phyloP scores from a whole-genome alignment of 2,113 vertebrate species.

The Phalacrocorax pelagicus region DNA sequence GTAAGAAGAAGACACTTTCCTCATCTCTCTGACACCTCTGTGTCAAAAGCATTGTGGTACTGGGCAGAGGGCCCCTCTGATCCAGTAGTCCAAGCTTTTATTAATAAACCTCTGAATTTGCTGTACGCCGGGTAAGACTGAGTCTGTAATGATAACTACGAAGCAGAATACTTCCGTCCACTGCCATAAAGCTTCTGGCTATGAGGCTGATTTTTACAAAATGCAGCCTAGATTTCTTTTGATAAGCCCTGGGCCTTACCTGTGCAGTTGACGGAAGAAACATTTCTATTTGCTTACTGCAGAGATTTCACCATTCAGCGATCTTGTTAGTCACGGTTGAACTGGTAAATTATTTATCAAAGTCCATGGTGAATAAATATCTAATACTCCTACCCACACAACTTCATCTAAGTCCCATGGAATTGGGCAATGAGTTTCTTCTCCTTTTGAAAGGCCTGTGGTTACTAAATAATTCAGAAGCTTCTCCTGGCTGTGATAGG shows the following conservation, averaged over 20 bases:
- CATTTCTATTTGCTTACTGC: constrained; percentile 71
- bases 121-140: neutral
- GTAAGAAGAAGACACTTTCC: neutral
- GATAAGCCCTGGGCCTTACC: constrained; percentile 57
- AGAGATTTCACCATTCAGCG: constrained; percentile 60
- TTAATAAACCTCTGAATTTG: neutral
- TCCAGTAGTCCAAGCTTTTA: neutral
- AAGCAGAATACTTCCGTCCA: neutral
- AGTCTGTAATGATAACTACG: neutral
- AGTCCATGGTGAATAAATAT: constrained; percentile 74
- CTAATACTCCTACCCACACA: constrained; percentile 58
- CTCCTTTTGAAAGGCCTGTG: constrained; percentile 71
- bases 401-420: constrained; percentile 69
- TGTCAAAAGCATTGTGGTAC: neutral
- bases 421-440: constrained; percentile 71
- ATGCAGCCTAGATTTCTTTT: constrained; percentile 34
- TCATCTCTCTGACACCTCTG: neutral
- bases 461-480: constrained; percentile 77
- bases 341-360: constrained; percentile 79
- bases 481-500: constrained; percentile 63
- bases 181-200: neutral
- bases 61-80: neutral
- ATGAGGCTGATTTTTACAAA: constrained; percentile 53
- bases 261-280: constrained; percentile 50
- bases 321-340: constrained; percentile 70